phyloP scores from a whole-genome alignment of 2,797 vertebrate genomes.

The Xerus rutilus region DNA sequence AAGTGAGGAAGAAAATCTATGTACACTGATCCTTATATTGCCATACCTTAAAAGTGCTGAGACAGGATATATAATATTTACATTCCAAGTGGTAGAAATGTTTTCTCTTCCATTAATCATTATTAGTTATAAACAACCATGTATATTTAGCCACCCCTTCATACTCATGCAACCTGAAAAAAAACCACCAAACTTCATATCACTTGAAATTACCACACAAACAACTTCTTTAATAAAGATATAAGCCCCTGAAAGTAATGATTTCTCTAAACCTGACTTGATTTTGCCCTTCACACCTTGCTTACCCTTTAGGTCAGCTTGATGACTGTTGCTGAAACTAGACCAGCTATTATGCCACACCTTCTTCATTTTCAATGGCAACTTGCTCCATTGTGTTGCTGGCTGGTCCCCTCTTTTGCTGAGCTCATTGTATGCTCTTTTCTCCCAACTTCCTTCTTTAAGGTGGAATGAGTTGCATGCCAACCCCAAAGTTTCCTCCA shows the following conservation, averaged over 20 bases:
- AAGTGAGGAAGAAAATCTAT: conserved; percentile 25
- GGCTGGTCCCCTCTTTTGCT: neutral
- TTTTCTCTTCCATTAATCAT: neutral
- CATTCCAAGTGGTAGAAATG: neutral
- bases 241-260: neutral
- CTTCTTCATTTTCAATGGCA: neutral
- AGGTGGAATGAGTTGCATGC: neutral
- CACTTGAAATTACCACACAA: conserved; percentile 26
- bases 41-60: neutral
- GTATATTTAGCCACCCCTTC: neutral
- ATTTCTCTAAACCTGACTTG: neutral
- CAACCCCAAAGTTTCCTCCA: neutral
- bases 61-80: neutral
- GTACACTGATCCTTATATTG: neutral
- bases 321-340: neutral
- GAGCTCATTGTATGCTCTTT: neutral
- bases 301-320: neutral
- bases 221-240: neutral
- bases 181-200: neutral
- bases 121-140: neutral
- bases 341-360: neutral
- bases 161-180: neutral
- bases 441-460: neutral
- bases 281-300: neutral
- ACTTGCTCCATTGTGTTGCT: neutral